These are phyloP conservation scores for Carollia perspicillata DNA, from an alignment of 2,113 vertebrate genomes.

Conservation along the genomic window DNA sequence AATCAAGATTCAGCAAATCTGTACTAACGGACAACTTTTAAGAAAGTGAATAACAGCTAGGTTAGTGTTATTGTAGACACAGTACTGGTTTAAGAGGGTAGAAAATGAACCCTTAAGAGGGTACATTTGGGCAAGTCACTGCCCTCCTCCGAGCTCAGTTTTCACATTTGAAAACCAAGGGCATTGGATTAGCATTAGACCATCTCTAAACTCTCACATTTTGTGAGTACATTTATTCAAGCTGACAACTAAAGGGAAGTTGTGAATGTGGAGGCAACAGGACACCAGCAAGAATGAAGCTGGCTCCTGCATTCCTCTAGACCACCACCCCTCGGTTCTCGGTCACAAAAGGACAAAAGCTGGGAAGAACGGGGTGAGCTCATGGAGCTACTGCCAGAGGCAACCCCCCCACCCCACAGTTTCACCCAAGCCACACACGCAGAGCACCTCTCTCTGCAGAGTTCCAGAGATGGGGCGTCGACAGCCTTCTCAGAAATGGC, in stretches of 20 bases:
- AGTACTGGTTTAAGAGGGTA: not conserved
- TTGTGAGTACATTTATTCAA: not conserved
- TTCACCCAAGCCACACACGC: not conserved
- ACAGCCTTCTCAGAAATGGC: not conserved
- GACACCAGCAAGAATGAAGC: not conserved
- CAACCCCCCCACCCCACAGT: fast-evolving
- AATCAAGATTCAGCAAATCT: not conserved
- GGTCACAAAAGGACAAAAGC: not conserved
- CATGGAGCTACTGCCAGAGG: not conserved
- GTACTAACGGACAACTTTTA: not conserved
- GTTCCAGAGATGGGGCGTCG: not conserved
- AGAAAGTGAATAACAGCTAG: not conserved
- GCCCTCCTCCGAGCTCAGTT: not conserved
- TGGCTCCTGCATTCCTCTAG: not conserved
- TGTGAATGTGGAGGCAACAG: not conserved
- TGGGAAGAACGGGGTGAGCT: not conserved
- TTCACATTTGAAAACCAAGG: not conserved
- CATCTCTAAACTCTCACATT: not conserved
- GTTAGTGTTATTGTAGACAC: not conserved
- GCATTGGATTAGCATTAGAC: not conserved
- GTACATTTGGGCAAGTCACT: not conserved
- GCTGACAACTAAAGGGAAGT: not conserved
- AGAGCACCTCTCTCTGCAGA: not conserved
- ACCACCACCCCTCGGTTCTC: not conserved
- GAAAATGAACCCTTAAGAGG: not conserved